A percentile compares a stretch with the other conserved stretches of the same genome.
These are phyloP conservation scores for Arion vulgaris DNA, from an alignment of 1,140 invertebrate genomes.

Conservation along the genomic window DNA sequence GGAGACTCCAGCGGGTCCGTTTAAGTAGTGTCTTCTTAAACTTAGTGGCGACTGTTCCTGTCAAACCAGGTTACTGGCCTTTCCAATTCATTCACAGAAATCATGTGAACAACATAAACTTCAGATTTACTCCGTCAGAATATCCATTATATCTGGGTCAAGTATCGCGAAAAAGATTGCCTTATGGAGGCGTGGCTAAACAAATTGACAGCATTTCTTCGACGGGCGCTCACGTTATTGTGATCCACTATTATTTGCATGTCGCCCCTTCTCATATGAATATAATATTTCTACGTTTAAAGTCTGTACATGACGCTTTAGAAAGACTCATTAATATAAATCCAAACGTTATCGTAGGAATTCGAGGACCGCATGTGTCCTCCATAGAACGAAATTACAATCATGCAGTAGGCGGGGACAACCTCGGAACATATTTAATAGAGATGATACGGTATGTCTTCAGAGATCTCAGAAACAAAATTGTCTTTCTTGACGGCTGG, in stretches of 20 bases:
- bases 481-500: conserved; percentile 35
- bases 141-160: not conserved
- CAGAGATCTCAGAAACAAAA: conserved; percentile 9
- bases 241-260: conserved; percentile 25
- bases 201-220: conserved; percentile 15
- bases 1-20: conserved; percentile 14
- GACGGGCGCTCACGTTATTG: not conserved
- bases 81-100: not conserved
- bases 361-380: conserved; percentile 24
- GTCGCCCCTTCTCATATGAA: conserved; percentile 4
- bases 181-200: not conserved
- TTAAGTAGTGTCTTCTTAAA: not conserved
- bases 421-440: not conserved
- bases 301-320: not conserved
- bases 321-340: not conserved
- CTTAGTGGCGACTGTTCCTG: not conserved
- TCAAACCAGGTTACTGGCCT: not conserved
- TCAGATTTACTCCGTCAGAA: conserved; percentile 13
- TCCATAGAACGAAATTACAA: not conserved
- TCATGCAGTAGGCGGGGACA: conserved; percentile 14
- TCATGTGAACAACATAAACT: not conserved
- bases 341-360: conserved; percentile 4
- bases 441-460: conserved; percentile 11
- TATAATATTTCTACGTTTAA: not conserved
- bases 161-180: not conserved